Evolutionary conservation across 2,888 invertebrate species (phyloP).

Genomic region (Trypoxylon attenuatum): DNA sequence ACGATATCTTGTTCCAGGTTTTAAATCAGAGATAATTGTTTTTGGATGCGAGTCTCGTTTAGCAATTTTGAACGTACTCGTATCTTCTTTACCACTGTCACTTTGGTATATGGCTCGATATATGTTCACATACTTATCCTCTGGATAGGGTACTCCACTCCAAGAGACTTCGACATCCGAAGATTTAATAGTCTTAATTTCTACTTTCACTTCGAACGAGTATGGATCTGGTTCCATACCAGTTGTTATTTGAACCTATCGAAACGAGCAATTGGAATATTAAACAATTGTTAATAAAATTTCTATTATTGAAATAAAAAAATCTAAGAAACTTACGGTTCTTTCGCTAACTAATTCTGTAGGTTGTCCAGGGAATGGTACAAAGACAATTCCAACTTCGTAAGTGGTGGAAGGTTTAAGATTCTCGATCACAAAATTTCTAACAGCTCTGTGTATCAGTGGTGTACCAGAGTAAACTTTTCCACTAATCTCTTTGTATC

Average conservation of each 20-base stretch:
- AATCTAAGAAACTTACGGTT: conserved; percentile 77
- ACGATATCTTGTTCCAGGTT: conserved; percentile 88
- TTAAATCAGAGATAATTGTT: conserved; percentile 81
- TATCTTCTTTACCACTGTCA: conserved; percentile 84
- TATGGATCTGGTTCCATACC: conserved; percentile 81
- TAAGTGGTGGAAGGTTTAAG: conserved; percentile 87
- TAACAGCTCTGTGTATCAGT: conserved; percentile 87
- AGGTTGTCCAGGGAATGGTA: conserved; percentile 87
- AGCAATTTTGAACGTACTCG: conserved; percentile 84
- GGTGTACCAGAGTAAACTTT: conserved; percentile 91
- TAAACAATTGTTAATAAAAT: too few relatives aligned
- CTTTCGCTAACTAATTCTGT: conserved; percentile 85
- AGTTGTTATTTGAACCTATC: conserved; percentile 67
- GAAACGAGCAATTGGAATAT: too few relatives aligned
- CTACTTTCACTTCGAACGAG: conserved; percentile 87
- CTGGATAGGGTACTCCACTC: conserved; percentile 91
- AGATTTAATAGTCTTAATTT: conserved; percentile 85
- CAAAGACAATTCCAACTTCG: conserved; percentile 88
- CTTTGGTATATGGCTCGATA: conserved; percentile 90
- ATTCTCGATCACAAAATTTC: conserved; percentile 85
- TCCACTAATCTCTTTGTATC: conserved; percentile 88
- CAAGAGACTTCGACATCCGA: conserved; percentile 87
- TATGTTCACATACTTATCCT: conserved; percentile 92
- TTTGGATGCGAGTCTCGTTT: conserved; percentile 83
- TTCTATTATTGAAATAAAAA: too few relatives aligned